Percentiles rank a stretch among this genome's conserved stretches.
These are phyloP conservation scores for Pocillopora meandrina DNA, from an alignment of 92 coral and sea anemone genomes.

Conservation along the genomic window DNA sequence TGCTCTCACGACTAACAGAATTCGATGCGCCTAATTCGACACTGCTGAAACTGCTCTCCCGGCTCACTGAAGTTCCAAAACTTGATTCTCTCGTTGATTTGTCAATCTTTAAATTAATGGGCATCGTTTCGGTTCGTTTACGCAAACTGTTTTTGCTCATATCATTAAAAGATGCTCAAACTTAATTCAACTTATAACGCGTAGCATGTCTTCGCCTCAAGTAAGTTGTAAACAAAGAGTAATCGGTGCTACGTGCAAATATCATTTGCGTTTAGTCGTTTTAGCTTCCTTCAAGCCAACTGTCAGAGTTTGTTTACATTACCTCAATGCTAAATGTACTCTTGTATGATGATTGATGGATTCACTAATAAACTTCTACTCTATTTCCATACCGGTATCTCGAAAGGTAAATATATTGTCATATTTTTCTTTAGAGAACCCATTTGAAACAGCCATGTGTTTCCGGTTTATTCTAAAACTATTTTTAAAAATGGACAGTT, in stretches of 20 bases:
- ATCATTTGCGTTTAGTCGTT: neutral
- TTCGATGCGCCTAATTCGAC: conserved; percentile 58
- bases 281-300: conserved; percentile 1
- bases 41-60: conserved; percentile 76
- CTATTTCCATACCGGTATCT: neutral
- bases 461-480: conserved; percentile 17
- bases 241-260: conserved; percentile 30
- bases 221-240: conserved; percentile 15
- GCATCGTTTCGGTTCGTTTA: conserved; percentile 30
- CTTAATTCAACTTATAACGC: conserved; percentile 13
- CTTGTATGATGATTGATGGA: conserved; percentile 37
- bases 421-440: conserved; percentile 15
- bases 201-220: conserved; percentile 8
- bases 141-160: conserved; percentile 16
- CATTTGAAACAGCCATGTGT: neutral
- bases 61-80: conserved; percentile 32
- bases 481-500: conserved; percentile 19
- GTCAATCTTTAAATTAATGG: conserved; percentile 11
- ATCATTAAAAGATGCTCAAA: conserved; percentile 20
- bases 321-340: conserved; percentile 26
- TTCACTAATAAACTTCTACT: neutral
- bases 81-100: neutral
- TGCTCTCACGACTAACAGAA: conserved; percentile 81
- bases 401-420: conserved; percentile 7
- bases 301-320: conserved; percentile 22